A percentile compares a stretch with the other conserved stretches of the same genome.
Conservation (phyloP, 2,797 vertebrate species). For the Lagorchestes hirsutus region DNA sequence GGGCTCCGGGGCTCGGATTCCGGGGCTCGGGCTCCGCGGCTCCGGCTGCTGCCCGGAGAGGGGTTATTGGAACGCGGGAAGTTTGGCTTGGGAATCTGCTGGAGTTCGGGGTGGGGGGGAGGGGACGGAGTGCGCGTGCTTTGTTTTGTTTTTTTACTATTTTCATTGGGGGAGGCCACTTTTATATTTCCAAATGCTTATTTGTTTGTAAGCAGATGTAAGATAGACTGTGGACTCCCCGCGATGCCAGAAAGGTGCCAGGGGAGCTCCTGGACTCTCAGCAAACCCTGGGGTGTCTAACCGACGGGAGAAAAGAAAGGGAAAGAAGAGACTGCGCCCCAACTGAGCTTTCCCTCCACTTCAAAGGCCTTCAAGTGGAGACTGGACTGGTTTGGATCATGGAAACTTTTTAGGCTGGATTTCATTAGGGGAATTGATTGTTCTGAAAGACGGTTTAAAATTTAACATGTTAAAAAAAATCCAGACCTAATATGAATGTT, state of each 20-base stretch:
- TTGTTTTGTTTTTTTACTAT: background rate
- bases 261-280: background rate
- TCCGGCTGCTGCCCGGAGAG: background rate
- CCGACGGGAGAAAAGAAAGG: slow-evolving; percentile 1
- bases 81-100: slow-evolving; percentile 26
- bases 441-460: background rate
- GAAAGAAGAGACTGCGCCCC: slow-evolving; percentile 17
- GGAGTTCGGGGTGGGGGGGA: background rate
- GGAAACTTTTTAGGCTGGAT: slow-evolving; percentile 16
- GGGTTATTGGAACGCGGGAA: slow-evolving; percentile 17
- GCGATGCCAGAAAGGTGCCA: background rate
- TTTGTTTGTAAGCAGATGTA: background rate
- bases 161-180: slow-evolving; percentile 13
- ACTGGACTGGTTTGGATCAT: slow-evolving; percentile 56
- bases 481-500: background rate
- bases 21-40: background rate
- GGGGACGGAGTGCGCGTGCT: background rate
- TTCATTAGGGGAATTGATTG: background rate
- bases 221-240: slow-evolving; percentile 25
- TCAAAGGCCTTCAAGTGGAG: slow-evolving; percentile 37
- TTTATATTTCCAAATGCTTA: background rate
- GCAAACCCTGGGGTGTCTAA: background rate
- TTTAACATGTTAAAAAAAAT: slow-evolving; percentile 54
- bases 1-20: background rate
- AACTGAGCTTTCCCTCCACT: slow-evolving; percentile 36